Conservation (phyloP, 2,888 invertebrate species). For the Conus canariensis region DNA sequence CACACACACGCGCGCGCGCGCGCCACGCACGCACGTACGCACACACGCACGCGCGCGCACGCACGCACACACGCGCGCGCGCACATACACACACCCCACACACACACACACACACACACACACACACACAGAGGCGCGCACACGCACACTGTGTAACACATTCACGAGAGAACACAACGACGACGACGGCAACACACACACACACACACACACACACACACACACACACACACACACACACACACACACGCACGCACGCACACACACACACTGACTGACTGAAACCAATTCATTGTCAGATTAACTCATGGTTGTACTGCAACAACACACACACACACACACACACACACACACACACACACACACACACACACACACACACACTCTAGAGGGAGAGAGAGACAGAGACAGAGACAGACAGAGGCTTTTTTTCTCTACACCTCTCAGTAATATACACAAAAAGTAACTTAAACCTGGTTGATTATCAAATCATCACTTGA, state of each 20-base stretch:
- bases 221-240: slow-evolving; percentile 10
- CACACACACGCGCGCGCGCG: too few species aligned
- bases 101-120: slow-evolving; percentile 5
- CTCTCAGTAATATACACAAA: too few species aligned
- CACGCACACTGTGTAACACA: neutral
- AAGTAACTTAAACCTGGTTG: too few species aligned
- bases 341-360: too few species aligned
- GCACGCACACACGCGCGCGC: neutral
- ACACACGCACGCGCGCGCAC: neutral
- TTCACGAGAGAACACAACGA: neutral
- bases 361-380: too few species aligned
- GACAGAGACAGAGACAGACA: too few species aligned
- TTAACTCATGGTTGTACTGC: too few species aligned
- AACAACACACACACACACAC: too few species aligned
- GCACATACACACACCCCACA: neutral
- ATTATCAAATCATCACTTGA: too few species aligned
- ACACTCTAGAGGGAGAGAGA: too few species aligned
- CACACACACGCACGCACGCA: neutral
- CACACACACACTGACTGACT: neutral
- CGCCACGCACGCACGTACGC: neutral
- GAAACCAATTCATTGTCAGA: too few species aligned
- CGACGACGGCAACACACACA: neutral
- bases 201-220: slow-evolving; percentile 13
- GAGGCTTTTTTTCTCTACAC: too few species aligned
- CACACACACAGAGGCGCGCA: neutral